Evolutionary conservation across 2,888 invertebrate genomes (phyloP), one percentile per base, ranked within the genome.

Genomic region (Epinotia nisella): DNA sequence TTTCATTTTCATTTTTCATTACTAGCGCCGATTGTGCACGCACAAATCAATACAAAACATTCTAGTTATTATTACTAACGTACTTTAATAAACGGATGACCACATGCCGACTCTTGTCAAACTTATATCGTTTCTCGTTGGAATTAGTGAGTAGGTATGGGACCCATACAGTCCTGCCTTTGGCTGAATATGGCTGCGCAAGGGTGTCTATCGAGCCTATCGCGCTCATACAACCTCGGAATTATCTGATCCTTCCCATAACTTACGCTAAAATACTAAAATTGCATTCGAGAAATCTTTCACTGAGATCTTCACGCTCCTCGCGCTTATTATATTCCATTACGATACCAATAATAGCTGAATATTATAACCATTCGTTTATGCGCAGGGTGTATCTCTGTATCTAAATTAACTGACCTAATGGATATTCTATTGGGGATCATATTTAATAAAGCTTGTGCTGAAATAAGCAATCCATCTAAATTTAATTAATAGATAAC

Each of bases 191-290:
- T 65, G 80, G 79, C 80, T 78, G 80, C 77, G 80, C 78, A 82
- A 81, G 83, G 83, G 82, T 82, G 82, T 81, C 81, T 90, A 91
- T 90, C 91, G 81, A 79, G 75, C 80, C 83, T 89, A 91, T 92
- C 92, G 84, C 86, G 86, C 84, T 83, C 85, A 85, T 85, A 87
- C 88, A 87, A 86, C 86, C 83, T 79, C 82, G 87, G 84, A 86
- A 87, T 88, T 92, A 93, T 93, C 93, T 86, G 93, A 92, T 93
- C 89, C 88, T 83, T 86, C 85, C 87, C 87, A 91, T 93, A 92
- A 91, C 89, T 92, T 89, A 90, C 87, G 88, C 85, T 87, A 88
- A 87, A 91, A 91, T 90, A 90, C 90, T 92, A 91, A 92, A 92
- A 92, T 91, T 92, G 88, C 92, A 88, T 89, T 89, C 84, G 83